phyloP scores from a whole-genome alignment of 2,888 invertebrate species.

The Trisateles emortualis region DNA sequence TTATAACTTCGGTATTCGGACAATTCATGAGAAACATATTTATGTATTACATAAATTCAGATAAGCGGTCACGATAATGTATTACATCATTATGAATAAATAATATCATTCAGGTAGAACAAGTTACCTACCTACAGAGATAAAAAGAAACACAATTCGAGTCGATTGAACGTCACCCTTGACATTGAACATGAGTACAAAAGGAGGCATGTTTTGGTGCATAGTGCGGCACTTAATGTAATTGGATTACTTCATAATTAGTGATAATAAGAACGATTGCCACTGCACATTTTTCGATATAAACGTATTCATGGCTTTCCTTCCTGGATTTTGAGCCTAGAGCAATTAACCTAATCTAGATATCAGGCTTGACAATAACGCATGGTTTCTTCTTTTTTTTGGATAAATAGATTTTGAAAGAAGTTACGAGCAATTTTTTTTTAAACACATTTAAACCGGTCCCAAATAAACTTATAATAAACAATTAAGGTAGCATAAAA shows the following conservation, averaged over 20 bases:
- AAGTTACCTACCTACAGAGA: slow-evolving; percentile 48
- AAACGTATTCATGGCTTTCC: no score
- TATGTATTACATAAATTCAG: slow-evolving; percentile 6
- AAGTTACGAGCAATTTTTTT: no score
- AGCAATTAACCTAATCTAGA: no score
- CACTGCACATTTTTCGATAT: no score
- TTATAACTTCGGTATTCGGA: background rate
- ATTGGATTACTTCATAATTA: background rate
- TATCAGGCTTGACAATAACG: no score
- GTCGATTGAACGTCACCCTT: slow-evolving; percentile 33
- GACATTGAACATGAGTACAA: slow-evolving; percentile 60
- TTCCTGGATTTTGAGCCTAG: no score
- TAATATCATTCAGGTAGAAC: slow-evolving; percentile 44
- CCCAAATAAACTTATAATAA: no score
- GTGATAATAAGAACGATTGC: background rate
- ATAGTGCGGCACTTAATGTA: background rate
- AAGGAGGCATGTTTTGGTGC: slow-evolving; percentile 24
- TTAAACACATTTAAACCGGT: no score
- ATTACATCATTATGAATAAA: slow-evolving; percentile 36
- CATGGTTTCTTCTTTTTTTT: no score
- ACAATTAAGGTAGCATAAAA: no score
- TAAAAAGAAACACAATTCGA: slow-evolving; percentile 39
- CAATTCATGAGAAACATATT: background rate
- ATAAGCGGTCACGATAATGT: slow-evolving; percentile 11
- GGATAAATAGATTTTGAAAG: no score